phyloP scores from a whole-genome alignment of 1,140 invertebrate genomes.

The Pomacea maculata region DNA sequence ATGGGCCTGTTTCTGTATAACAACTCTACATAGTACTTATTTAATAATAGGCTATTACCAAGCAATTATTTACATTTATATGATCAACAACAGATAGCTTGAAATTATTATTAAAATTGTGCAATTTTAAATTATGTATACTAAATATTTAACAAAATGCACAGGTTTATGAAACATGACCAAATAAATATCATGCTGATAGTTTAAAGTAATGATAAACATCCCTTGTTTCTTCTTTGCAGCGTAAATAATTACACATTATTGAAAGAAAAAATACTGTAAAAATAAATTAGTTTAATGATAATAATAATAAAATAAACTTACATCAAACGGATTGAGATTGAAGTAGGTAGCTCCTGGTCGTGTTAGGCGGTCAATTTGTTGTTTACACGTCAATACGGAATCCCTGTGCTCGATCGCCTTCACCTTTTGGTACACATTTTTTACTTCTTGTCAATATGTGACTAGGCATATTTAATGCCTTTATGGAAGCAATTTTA shows the following conservation, averaged over 20 bases:
- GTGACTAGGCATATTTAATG: no score
- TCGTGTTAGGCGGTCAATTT: conserved; percentile 61
- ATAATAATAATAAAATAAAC: conserved; percentile 65
- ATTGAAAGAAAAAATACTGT: not conserved
- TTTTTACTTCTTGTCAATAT: no score
- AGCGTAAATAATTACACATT: not conserved
- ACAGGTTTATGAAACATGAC: not conserved
- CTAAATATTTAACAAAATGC: no score
- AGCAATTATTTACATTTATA: no score
- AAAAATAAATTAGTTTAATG: not conserved
- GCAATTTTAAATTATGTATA: no score
- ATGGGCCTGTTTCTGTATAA: no score
- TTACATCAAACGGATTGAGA: conserved; percentile 65
- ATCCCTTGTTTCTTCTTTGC: not conserved
- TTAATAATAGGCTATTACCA: no score
- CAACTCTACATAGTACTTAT: no score
- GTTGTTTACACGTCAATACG: conserved; percentile 63
- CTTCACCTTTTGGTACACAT: conserved; percentile 78
- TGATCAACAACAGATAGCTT: no score
- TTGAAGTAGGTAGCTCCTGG: conserved; percentile 66
- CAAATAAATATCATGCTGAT: not conserved
- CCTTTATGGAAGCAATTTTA: no score
- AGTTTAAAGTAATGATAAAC: not conserved
- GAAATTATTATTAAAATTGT: no score
- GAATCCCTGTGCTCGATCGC: conserved; percentile 84